Conservation (phyloP, 2,113 vertebrate genomes). For the Poeciliopsis retropinna region DNA sequence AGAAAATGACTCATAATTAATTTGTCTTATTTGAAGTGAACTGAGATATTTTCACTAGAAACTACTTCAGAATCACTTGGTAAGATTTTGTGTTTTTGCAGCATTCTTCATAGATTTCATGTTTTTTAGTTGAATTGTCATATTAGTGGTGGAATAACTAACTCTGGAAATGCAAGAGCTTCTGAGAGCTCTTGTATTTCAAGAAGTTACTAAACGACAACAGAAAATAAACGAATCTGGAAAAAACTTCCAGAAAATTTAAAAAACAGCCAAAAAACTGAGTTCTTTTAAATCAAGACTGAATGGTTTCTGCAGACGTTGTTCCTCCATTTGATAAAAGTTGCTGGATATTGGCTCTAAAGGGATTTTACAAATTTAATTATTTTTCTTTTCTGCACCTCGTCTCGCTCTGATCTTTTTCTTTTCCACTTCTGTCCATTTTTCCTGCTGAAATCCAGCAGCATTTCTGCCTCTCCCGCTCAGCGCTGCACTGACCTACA, state of each 20-base stretch:
- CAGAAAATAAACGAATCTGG: neutral
- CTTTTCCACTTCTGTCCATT: constrained; percentile 11
- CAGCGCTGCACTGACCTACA: constrained; percentile 51
- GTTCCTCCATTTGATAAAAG: too few species aligned
- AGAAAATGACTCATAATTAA: too few species aligned
- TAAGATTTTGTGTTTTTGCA: too few species aligned
- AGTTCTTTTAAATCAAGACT: too few species aligned
- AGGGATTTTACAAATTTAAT: neutral
- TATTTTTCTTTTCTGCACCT: neutral
- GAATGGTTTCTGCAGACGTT: too few species aligned
- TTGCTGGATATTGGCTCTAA: too few species aligned
- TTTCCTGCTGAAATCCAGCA: constrained; percentile 43
- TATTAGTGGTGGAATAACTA: neutral
- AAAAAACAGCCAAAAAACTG: too few species aligned
- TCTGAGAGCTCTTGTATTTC: neutral
- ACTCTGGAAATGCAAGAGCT: neutral
- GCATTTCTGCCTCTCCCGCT: constrained; percentile 44
- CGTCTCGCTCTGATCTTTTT: constrained; percentile 47
- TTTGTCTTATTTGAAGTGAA: neutral
- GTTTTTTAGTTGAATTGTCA: neutral
- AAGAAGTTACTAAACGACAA: neutral
- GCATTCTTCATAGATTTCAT: too few species aligned
- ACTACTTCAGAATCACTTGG: too few species aligned
- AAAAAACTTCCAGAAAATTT: too few species aligned
- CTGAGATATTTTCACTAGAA: too few species aligned